Conservation (phyloP, 2,888 invertebrate genomes). For the Ashinkailepas kermadecensis region DNA sequence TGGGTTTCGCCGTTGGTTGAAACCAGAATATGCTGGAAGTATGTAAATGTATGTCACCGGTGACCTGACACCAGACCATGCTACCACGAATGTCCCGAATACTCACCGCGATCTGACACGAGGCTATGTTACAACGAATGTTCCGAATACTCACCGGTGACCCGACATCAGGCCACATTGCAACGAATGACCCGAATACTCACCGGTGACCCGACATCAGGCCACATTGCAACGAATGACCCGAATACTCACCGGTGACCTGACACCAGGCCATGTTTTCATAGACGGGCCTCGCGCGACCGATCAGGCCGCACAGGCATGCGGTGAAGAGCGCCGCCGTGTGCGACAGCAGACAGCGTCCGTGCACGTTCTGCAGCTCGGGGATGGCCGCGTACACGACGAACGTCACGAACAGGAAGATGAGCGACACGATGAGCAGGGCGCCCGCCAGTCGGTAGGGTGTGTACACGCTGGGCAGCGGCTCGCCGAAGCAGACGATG, state of each 20-base stretch:
- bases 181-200: background rate
- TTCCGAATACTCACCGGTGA: background rate
- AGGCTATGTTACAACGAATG: background rate
- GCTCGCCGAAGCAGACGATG: slow-evolving; percentile 46
- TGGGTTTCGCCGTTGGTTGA: no score
- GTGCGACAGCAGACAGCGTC: slow-evolving; percentile 33
- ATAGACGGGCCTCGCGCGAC: slow-evolving; percentile 28
- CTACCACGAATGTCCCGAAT: no score
- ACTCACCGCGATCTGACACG: background rate
- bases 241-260: background rate
- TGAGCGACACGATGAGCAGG: slow-evolving; percentile 51
- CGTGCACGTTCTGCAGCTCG: slow-evolving; percentile 36
- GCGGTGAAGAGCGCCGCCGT: slow-evolving; percentile 32
- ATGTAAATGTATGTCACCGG: no score
- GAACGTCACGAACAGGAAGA: slow-evolving; percentile 35
- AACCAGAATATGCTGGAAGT: no score
- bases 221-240: background rate
- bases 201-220: background rate
- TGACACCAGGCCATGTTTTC: slow-evolving; percentile 35
- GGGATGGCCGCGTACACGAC: slow-evolving; percentile 35
- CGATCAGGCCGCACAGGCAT: slow-evolving; percentile 34
- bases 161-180: background rate
- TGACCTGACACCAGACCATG: no score
- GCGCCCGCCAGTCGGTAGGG: slow-evolving; percentile 28
- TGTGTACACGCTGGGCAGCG: slow-evolving; percentile 37